These are phyloP conservation scores for Petromus typicus DNA, from an alignment of 2,113 vertebrate genomes.

Conservation along the genomic window DNA sequence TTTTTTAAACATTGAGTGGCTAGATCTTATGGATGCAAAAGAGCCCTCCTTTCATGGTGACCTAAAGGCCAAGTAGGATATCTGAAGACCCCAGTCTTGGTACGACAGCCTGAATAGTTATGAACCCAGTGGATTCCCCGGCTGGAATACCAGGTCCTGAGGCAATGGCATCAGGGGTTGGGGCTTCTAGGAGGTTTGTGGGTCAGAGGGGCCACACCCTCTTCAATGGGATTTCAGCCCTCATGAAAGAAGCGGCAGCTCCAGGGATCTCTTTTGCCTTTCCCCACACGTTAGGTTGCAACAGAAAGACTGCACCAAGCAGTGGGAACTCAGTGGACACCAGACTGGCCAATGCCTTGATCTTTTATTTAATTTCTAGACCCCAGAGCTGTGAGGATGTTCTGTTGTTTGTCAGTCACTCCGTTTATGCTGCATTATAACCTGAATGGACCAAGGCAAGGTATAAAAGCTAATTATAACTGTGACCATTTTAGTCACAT, in stretches of 20 bases:
- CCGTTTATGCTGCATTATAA: neutral
- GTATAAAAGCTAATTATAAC: neutral
- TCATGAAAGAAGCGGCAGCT: neutral
- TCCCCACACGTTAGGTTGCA: neutral
- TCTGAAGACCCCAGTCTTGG: neutral
- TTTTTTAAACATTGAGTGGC: neutral
- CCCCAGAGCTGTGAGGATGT: neutral
- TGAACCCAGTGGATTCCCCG: neutral
- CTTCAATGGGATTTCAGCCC: neutral
- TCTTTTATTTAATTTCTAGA: neutral
- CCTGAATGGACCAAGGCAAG: neutral
- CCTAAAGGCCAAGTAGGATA: neutral
- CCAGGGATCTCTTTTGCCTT: neutral
- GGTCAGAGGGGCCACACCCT: neutral
- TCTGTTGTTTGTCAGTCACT: neutral
- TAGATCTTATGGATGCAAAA: constrained; percentile 32
- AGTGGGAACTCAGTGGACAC: neutral
- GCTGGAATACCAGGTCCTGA: neutral
- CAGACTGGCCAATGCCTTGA: neutral
- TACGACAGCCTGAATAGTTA: neutral
- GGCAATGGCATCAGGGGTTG: neutral
- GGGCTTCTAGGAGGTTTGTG: neutral
- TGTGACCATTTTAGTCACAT: neutral
- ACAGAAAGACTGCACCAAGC: neutral
- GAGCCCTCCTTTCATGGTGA: neutral